These are phyloP conservation scores for Acanthacorydalis orientalis DNA, from an alignment of 2,888 invertebrate genomes.

Conservation along the genomic window DNA sequence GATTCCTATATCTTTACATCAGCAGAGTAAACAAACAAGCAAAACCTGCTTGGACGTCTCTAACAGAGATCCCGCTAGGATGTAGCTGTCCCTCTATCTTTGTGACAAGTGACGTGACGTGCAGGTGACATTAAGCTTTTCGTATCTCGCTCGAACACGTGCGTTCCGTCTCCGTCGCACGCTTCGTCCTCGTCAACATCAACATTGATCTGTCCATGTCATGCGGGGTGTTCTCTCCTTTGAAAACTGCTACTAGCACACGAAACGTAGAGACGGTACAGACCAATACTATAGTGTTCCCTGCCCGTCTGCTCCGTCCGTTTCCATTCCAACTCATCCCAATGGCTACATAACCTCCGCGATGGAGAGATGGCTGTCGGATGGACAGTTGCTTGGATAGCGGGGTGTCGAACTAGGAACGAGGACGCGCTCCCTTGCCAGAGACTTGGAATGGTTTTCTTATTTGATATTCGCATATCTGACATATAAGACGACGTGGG, in stretches of 20 bases:
- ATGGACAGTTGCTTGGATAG: neutral
- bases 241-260: too few species aligned
- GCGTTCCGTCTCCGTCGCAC: constrained; percentile 6
- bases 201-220: constrained; percentile 26
- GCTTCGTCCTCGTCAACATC: constrained; percentile 21
- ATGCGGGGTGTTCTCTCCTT: neutral
- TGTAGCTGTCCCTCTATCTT: neutral
- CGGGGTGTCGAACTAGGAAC: neutral
- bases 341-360: neutral
- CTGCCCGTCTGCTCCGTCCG: constrained; percentile 18
- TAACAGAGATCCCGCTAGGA: too few species aligned
- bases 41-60: too few species aligned
- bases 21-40: too few species aligned
- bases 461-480: neutral
- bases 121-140: constrained; percentile 12
- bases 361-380: neutral
- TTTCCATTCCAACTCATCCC: constrained; percentile 26
- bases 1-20: too few species aligned
- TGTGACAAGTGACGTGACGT: constrained; percentile 8
- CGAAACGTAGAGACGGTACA: too few species aligned
- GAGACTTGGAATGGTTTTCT: neutral
- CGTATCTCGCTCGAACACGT: neutral
- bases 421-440: neutral
- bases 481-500: neutral
- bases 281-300: too few species aligned